Evolutionary conservation across 2,113 vertebrate genomes (phyloP), one percentile per base, ranked within the genome.

Genomic region (Cyphomyrus discorhynchus): DNA sequence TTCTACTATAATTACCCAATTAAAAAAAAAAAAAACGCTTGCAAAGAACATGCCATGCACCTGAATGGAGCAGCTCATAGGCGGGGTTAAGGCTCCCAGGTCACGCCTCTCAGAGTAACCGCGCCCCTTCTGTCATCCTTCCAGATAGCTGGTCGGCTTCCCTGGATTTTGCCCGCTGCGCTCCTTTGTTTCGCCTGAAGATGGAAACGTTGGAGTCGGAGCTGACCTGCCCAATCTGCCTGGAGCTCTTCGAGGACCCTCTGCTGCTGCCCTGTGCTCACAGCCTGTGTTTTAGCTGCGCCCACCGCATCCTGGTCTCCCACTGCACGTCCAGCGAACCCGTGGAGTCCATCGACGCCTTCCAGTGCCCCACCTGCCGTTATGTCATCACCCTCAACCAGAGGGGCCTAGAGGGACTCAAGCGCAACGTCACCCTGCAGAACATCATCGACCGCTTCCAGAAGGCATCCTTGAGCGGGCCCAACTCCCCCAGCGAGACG

Each of bases 161-260:
- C 97, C 96, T 96, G 97, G 97, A 98, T 97, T 97, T 97, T 93
- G 96, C 97, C 97, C 96, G 98, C 97, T 66, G 96, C 95, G 94
- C 96, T 95, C 90, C 97, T 97, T 96, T 97, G 97, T 95, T 97
- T 97, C 92, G 95, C 97, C 95, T 98, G 97, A 99, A 97, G 96
- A 99, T 99, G 98, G 98, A 99, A 97, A 98, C 97, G 96, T 96
- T 99, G 97, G 98, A 99, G 97, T 98, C 98, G 93, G 98, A 99
- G 96, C 96, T 99, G 96, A 99, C 98, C 96, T 99, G 98, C 95
- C 98, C 98, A 97, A 98, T 99, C 96, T 99, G 98, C 97, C 97
- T 99, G 95, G 98, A 99, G 97, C 97, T 98, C 93, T 99, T 99
- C 92, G 98, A 98, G 94, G 98, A 98, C 94, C 98, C 98, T 9